phyloP scores from a whole-genome alignment of 1,140 invertebrate genomes.

The Drosophila willistoni region DNA sequence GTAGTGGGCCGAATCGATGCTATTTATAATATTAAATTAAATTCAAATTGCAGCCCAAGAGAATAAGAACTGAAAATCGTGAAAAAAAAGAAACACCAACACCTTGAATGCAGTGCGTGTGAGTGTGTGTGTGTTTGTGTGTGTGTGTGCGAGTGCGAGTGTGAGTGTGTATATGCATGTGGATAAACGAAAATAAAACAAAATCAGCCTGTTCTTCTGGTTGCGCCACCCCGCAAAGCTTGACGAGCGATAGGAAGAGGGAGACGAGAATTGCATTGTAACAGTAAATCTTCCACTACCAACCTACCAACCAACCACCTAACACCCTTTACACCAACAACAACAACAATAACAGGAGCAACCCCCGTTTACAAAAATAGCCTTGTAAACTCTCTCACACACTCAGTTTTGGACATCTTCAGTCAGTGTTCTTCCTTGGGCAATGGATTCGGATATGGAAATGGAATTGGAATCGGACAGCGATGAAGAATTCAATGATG shows the following conservation, averaged over 20 bases:
- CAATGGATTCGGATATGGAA: slow-evolving; percentile 74
- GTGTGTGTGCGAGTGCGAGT: not conserved
- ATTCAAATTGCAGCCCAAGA: slow-evolving; percentile 16
- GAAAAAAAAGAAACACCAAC: slow-evolving; percentile 8
- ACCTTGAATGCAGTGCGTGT: slow-evolving; percentile 22
- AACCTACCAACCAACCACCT: slow-evolving; percentile 22
- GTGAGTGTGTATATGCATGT: slow-evolving; percentile 47
- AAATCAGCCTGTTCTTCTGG: slow-evolving; percentile 37
- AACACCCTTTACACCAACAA: slow-evolving; percentile 42
- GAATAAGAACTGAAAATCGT: slow-evolving; percentile 4
- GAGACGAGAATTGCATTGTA: slow-evolving; percentile 39
- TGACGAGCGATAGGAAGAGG: slow-evolving; percentile 19
- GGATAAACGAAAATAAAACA: slow-evolving; percentile 57
- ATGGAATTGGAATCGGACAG: slow-evolving; percentile 75
- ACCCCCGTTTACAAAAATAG: slow-evolving; percentile 30
- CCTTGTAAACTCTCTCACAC: slow-evolving; percentile 26
- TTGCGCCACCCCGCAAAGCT: slow-evolving; percentile 52
- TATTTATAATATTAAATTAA: slow-evolving; percentile 5
- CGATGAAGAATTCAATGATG: slow-evolving; percentile 69
- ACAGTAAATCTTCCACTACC: slow-evolving; percentile 45
- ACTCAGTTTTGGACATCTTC: slow-evolving; percentile 10
- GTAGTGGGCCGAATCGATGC: slow-evolving; percentile 5
- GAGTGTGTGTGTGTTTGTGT: slow-evolving; percentile 16
- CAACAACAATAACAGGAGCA: slow-evolving; percentile 40
- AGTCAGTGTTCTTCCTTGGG: slow-evolving; percentile 13